A percentile compares a stretch with the other conserved stretches of the same genome.
phyloP scores from a whole-genome alignment of 2,797 vertebrate genomes.

The Odontamblyopus rebecca region DNA sequence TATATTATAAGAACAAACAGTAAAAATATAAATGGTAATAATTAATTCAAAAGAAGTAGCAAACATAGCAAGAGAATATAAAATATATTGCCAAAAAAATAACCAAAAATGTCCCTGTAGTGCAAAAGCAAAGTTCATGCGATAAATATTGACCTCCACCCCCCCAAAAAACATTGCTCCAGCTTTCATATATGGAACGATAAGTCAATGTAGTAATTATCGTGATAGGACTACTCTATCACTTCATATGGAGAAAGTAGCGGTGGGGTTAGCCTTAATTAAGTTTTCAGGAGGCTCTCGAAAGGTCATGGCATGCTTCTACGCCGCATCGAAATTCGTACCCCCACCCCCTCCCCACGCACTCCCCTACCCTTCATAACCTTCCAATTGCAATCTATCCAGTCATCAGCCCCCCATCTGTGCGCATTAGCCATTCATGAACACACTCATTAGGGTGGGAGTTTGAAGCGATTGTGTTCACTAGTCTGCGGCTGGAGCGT shows the following conservation, averaged over 20 bases:
- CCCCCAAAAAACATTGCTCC: too few relatives aligned
- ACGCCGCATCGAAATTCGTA: constrained; percentile 56
- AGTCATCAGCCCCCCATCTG: constrained; percentile 78
- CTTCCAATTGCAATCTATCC: constrained; percentile 66
- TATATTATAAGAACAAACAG: too few relatives aligned
- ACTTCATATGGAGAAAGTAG: constrained; percentile 35
- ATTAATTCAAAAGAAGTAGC: too few relatives aligned
- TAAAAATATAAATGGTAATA: too few relatives aligned
- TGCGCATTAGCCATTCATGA: constrained; percentile 81
- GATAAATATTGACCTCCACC: too few relatives aligned
- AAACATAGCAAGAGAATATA: too few relatives aligned
- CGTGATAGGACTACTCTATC: constrained; percentile 22
- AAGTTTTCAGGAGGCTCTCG: constrained; percentile 77
- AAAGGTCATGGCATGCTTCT: constrained; percentile 70
- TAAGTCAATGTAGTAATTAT: too few relatives aligned
- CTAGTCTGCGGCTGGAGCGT: constrained; percentile 75
- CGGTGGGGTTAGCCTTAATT: constrained; percentile 65
- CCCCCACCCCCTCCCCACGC: constrained; percentile 14
- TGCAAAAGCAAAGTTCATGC: too few relatives aligned
- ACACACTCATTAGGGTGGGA: constrained; percentile 79
- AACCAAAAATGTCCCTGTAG: too few relatives aligned
- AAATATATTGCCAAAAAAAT: too few relatives aligned
- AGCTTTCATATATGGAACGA: too few relatives aligned
- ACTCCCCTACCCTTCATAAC: constrained; percentile 36
- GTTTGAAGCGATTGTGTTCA: constrained; percentile 81